Evolutionary conservation across 2,888 invertebrate species (phyloP), one percentile per base, ranked within the genome.

Genomic region (Saturnia pavonia): DNA sequence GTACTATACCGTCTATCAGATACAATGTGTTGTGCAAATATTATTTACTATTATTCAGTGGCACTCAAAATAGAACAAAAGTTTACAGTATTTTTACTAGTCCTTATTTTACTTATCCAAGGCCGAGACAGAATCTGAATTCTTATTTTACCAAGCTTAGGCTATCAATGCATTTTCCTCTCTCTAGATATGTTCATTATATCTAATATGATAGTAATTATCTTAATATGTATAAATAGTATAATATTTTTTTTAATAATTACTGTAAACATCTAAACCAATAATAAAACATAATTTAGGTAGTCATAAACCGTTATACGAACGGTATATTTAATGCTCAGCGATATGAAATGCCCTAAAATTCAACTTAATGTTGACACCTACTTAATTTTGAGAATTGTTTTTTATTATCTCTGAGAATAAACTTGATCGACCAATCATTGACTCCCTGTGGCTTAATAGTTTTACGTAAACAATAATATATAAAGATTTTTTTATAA

Each of bases 381-480:
- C 65, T 65, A 65, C 65, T 65, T 40, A 40, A 40, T n/a, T 65
- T n/a, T 40, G 40, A n/a, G n/a, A 65, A 65, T 65, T 65, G 25
- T 63, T 63, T 63, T 63, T 63, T 63, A 65, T 65, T 40, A n/a
- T 40, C 65, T 19, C 65, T 40, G n/a, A 65, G n/a, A 40, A 65
- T 65, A 65, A 65, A 65, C 40, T 65, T 40, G 65, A 65, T 9
- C 40, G 65, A 19, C 65, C 65, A 65, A 40, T 65, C 40, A 65
- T 65, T 65, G 65, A 65, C 65, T 40, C 65, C 65, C 65, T 40
- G 65, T n/a, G 40, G 65, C 40, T 65, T 65, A 65, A 65, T 65
- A 65, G 65, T 40, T 65, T 9, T n/a, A 27, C 63, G 27, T 63
- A 25, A n/a, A n/a, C n/a, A 57, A 25, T 25, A 57, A 57, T 57